Evolutionary conservation across 2,113 vertebrate species (phyloP).

Genomic region (Pontoporia blainvillei): DNA sequence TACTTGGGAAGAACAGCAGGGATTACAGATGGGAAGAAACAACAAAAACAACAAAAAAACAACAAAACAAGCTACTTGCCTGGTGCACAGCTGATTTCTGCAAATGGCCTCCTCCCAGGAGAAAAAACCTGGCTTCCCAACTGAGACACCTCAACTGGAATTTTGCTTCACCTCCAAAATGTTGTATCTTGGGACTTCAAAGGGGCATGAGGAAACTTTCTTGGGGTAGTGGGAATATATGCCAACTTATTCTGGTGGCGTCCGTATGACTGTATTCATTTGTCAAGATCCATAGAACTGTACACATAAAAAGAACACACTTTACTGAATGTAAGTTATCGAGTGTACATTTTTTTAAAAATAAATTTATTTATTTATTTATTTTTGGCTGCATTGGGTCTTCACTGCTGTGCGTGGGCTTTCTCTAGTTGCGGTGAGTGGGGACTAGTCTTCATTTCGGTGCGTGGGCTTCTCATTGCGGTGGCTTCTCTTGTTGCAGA

Average conservation of each 20-base stretch:
- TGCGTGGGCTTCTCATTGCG: no score
- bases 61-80: background rate
- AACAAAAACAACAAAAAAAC: background rate
- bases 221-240: background rate
- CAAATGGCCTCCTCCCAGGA: background rate
- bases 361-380: no score
- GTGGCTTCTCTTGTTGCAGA: no score
- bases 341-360: no score
- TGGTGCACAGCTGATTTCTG: background rate
- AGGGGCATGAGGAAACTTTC: background rate
- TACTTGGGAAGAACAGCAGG: background rate
- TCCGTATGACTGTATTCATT: no score
- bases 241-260: background rate
- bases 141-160: background rate
- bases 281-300: no score
- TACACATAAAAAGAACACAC: no score
- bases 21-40: fast-evolving
- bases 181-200: background rate
- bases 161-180: background rate
- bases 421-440: no score
- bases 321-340: no score
- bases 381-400: no score
- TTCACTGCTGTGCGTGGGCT: no score
- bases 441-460: no score
- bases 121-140: background rate